Percentiles rank a stretch among this genome's conserved stretches.
These are phyloP conservation scores for Pyrocoelia pectoralis DNA, from an alignment of 2,888 invertebrate species.

Conservation along the genomic window DNA sequence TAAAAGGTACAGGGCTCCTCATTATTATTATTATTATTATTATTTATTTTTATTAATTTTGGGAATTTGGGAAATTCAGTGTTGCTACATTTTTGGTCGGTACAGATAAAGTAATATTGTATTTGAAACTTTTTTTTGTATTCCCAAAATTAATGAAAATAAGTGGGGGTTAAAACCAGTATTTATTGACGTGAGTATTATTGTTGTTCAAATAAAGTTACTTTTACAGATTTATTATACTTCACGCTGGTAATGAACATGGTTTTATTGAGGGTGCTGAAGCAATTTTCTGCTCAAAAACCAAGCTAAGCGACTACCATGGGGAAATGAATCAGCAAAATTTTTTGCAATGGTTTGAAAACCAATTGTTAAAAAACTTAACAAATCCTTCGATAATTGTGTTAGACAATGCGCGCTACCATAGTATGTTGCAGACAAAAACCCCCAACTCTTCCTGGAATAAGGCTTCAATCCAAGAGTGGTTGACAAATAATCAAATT, in stretches of 20 bases:
- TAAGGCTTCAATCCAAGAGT: background rate
- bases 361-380: slow-evolving; percentile 44
- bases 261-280: background rate
- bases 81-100: too few species aligned
- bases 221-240: background rate
- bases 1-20: too few species aligned
- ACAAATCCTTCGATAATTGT: slow-evolving; percentile 35
- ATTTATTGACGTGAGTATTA: too few species aligned
- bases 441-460: background rate
- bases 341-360: slow-evolving; percentile 44
- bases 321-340: slow-evolving; percentile 46
- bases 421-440: slow-evolving; percentile 30
- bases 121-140: too few species aligned
- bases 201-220: too few species aligned
- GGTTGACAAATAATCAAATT: background rate
- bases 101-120: too few species aligned
- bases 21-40: too few species aligned
- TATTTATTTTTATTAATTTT: too few species aligned
- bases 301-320: slow-evolving; percentile 41
- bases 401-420: slow-evolving; percentile 42
- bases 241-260: background rate
- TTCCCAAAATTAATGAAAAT: too few species aligned
- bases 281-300: background rate
- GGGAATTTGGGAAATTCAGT: too few species aligned
- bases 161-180: too few species aligned